Evolutionary conservation across 2,797 vertebrate genomes (phyloP).

Genomic region (Lagocephalus sceleratus): DNA sequence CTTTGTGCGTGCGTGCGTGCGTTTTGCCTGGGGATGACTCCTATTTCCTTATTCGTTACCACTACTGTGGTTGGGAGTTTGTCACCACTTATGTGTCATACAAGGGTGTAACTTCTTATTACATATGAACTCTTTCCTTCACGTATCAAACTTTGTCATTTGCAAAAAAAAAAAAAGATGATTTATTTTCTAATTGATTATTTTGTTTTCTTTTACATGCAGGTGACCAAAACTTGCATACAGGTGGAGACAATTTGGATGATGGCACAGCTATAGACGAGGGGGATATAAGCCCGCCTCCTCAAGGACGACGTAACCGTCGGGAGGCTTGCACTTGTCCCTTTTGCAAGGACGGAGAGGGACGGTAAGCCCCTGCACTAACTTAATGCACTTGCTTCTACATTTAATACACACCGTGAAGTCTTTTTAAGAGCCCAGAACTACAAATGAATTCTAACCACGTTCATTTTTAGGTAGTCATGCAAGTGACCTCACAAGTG

Average conservation of each 20-base stretch:
- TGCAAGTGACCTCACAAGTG: too few relatives aligned
- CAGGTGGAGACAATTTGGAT: conserved; percentile 81
- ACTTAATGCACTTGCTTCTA: neutral
- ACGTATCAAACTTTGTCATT: neutral
- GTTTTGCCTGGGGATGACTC: neutral
- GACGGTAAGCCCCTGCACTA: conserved; percentile 76
- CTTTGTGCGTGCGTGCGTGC: neutral
- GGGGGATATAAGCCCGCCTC: conserved; percentile 84
- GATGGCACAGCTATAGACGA: conserved; percentile 83
- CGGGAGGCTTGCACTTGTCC: conserved; percentile 95
- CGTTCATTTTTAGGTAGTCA: too few relatives aligned
- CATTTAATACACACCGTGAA: neutral
- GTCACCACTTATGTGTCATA: too few relatives aligned
- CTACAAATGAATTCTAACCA: too few relatives aligned
- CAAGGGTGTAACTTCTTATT: too few relatives aligned
- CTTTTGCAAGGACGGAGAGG: conserved; percentile 95
- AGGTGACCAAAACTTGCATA: conserved; percentile 75
- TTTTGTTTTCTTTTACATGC: conserved; percentile 1
- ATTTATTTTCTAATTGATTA: neutral
- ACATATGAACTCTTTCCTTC: neutral
- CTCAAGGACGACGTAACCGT: conserved; percentile 84
- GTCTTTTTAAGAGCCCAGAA: too few relatives aligned
- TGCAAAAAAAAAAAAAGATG: neutral
- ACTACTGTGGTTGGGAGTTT: too few relatives aligned
- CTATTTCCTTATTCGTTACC: too few relatives aligned